A percentile compares a stretch with the other conserved stretches of the same genome.
These are phyloP conservation scores for Characodon lateralis DNA, from an alignment of 2,797 vertebrate species.

Conservation along the genomic window DNA sequence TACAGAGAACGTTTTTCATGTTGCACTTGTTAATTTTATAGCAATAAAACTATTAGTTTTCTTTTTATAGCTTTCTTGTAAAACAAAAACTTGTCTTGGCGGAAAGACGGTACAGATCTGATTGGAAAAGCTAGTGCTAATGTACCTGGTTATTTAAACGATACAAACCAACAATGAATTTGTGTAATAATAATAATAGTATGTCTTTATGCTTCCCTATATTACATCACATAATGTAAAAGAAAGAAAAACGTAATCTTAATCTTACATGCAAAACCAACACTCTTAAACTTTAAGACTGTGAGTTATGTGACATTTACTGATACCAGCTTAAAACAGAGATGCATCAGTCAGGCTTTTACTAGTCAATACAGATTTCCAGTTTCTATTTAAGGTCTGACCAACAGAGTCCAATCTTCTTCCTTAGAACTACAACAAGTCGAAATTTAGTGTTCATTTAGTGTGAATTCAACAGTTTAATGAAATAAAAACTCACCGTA, in stretches of 20 bases:
- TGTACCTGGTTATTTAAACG: background rate
- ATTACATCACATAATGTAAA: background rate
- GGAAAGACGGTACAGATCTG: slow-evolving; percentile 8
- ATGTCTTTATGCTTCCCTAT: background rate
- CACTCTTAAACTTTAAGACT: background rate
- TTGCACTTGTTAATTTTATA: slow-evolving; percentile 13
- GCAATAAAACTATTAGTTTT: background rate
- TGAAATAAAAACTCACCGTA: background rate
- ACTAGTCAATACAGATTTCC: background rate
- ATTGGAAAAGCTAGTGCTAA: background rate
- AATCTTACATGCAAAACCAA: background rate
- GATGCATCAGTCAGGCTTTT: background rate
- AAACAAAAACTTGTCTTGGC: background rate
- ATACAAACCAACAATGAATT: background rate
- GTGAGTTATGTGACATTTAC: background rate
- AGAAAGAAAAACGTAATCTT: background rate
- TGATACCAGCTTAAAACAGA: background rate
- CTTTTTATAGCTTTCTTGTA: slow-evolving; percentile 1
- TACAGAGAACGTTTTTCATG: background rate
- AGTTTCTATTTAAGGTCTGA: too few species aligned
- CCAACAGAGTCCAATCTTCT: too few species aligned
- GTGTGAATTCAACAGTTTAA: too few species aligned
- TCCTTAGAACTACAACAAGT: too few species aligned
- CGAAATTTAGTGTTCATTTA: too few species aligned
- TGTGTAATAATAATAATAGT: background rate